Percentiles rank a stretch among this genome's conserved stretches.
Conservation (phyloP, 2,113 vertebrate genomes). For the Paracanthobrama guichenoti region DNA sequence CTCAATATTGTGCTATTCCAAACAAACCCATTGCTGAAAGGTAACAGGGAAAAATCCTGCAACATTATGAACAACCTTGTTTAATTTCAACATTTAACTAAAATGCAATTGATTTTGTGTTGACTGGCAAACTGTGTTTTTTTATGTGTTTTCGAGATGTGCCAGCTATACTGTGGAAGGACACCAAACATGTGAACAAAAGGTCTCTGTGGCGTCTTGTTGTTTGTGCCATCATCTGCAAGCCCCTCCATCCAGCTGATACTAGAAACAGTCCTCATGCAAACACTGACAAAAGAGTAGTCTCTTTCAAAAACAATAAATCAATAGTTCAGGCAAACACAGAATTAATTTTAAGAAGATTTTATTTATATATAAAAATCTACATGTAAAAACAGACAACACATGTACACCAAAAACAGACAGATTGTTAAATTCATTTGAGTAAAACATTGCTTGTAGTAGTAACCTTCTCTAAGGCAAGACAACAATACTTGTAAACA, state of each 20-base stretch:
- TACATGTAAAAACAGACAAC: conserved; percentile 14
- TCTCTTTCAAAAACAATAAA: not conserved
- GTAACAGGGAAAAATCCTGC: not conserved
- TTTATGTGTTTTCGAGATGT: not conserved
- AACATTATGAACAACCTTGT: not conserved
- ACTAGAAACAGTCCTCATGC: conserved; percentile 25
- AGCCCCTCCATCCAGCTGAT: conserved; percentile 20
- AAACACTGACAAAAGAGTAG: conserved; percentile 5
- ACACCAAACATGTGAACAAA: conserved; percentile 38
- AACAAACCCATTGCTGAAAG: not conserved
- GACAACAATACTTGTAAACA: conserved; percentile 47
- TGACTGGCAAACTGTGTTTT: not conserved
- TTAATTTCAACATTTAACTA: not conserved
- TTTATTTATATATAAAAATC: conserved; percentile 29
- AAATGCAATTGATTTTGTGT: not conserved
- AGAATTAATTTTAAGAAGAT: not conserved
- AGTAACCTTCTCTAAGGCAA: conserved; percentile 14
- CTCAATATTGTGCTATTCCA: not conserved
- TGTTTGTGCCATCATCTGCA: conserved; percentile 47
- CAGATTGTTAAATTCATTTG: not conserved
- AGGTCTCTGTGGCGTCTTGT: conserved; percentile 42
- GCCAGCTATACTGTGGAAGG: not conserved
- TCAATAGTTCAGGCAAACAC: not conserved
- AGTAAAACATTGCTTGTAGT: conserved; percentile 33
- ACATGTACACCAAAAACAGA: conserved; percentile 24